phyloP scores from a whole-genome alignment of 2,888 invertebrate species.

The Sphaerophoria taeniata region DNA sequence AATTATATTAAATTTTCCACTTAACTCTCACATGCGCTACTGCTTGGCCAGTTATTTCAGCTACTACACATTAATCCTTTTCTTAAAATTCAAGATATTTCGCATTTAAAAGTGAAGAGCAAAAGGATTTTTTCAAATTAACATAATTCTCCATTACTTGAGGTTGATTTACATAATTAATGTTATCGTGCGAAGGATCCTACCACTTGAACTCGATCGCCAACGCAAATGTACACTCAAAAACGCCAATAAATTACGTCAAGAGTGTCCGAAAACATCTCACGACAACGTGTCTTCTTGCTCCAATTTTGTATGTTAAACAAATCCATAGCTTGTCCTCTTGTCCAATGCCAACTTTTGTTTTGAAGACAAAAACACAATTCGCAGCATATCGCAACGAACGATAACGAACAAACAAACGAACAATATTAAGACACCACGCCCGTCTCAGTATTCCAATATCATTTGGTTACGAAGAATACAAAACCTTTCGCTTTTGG shows the following conservation, averaged over 20 bases:
- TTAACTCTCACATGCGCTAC: constrained; percentile 24
- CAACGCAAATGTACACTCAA: constrained; percentile 32
- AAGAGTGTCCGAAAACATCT: background rate
- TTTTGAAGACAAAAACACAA: constrained; percentile 3
- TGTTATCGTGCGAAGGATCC: too few relatives aligned
- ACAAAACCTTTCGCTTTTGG: constrained; percentile 66
- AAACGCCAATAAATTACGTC: background rate
- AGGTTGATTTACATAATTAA: too few relatives aligned
- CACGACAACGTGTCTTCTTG: background rate
- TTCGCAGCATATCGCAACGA: too few relatives aligned
- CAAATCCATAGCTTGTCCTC: background rate
- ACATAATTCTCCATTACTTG: too few relatives aligned
- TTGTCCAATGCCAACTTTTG: background rate
- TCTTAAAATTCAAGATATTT: constrained; percentile 15
- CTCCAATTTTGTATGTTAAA: background rate
- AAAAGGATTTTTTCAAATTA: too few relatives aligned
- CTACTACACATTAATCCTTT: constrained; percentile 48
- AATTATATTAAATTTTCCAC: constrained; percentile 68
- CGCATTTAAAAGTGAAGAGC: background rate
- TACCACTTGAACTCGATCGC: constrained; percentile 69
- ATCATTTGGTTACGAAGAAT: constrained; percentile 32
- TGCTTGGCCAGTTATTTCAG: constrained; percentile 16
- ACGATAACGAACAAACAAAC: constrained; percentile 9
- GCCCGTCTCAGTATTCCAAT: constrained; percentile 20
- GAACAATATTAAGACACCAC: constrained; percentile 48